A percentile compares a stretch with the other conserved stretches of the same genome.
phyloP scores from a whole-genome alignment of 2,113 vertebrate genomes.

The Romanogobio albipinnatus region DNA sequence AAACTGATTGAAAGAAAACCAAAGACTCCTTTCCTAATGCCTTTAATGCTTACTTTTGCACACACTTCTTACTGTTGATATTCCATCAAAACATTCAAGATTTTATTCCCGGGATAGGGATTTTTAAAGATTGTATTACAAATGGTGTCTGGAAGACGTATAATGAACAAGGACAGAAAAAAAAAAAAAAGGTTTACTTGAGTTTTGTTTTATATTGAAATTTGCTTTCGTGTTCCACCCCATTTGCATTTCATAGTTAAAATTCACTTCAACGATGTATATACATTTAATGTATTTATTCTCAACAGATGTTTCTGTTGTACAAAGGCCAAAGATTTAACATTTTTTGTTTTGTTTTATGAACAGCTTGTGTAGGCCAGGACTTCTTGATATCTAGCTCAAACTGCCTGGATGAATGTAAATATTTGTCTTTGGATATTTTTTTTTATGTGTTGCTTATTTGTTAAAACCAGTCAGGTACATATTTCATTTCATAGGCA shows the following conservation, averaged over 20 bases:
- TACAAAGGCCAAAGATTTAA: constrained; percentile 60
- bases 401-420: constrained; percentile 42
- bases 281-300: constrained; percentile 67
- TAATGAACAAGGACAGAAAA: neutral
- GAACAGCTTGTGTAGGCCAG: neutral
- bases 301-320: constrained; percentile 54
- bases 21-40: constrained; percentile 15
- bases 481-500: constrained; percentile 1
- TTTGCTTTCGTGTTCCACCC: neutral
- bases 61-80: constrained; percentile 43
- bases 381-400: neutral
- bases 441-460: neutral
- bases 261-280: neutral
- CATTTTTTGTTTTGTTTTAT: neutral
- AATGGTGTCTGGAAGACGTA: neutral
- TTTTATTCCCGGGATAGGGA: neutral
- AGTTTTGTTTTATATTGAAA: neutral
- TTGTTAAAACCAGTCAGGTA: constrained; percentile 27
- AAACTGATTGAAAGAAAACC: constrained; percentile 36
- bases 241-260: neutral
- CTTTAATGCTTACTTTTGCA: constrained; percentile 51
- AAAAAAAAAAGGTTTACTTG: neutral
- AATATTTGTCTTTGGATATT: constrained; percentile 22
- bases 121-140: neutral
- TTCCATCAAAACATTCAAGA: constrained; percentile 13